A percentile compares a stretch with the other conserved stretches of the same genome.
These are phyloP conservation scores for Hydriomena furcata DNA, from an alignment of 2,888 invertebrate genomes.

Conservation along the genomic window DNA sequence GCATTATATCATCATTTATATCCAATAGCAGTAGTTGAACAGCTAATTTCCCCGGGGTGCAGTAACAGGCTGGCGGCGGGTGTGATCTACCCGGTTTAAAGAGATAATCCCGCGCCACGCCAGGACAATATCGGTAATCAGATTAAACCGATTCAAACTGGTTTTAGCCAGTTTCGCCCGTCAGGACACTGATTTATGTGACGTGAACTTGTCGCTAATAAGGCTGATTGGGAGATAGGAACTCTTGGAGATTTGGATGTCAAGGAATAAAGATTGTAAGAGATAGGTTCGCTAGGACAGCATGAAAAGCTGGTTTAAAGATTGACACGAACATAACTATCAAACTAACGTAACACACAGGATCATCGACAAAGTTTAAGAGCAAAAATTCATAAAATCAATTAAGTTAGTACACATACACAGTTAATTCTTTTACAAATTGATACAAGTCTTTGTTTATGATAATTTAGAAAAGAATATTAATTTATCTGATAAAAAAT, in stretches of 20 bases:
- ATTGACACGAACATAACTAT: not conserved
- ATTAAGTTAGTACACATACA: too few species aligned
- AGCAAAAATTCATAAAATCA: too few species aligned
- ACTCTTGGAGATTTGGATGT: not conserved
- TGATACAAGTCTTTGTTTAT: too few species aligned
- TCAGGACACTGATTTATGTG: constrained; percentile 23
- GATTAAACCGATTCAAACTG: constrained; percentile 26
- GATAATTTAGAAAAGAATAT: too few species aligned
- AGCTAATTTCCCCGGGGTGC: constrained; percentile 30
- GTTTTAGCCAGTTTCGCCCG: constrained; percentile 18
- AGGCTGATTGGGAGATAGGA: constrained; percentile 8
- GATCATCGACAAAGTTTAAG: too few species aligned
- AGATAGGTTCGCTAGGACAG: not conserved
- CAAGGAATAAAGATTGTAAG: not conserved
- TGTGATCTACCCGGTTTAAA: constrained; percentile 21
- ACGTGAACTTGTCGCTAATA: constrained; percentile 17
- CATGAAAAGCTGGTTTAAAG: not conserved
- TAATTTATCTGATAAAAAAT: too few species aligned
- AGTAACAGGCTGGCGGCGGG: constrained; percentile 13
- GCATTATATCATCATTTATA: constrained; percentile 26
- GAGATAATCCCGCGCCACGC: constrained; percentile 20
- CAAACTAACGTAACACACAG: too few species aligned
- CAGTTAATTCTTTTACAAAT: too few species aligned
- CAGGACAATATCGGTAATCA: constrained; percentile 32
- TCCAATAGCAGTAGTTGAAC: constrained; percentile 18